These are phyloP conservation scores for Calosoma granatense DNA, from an alignment of 1,140 invertebrate species.

Conservation along the genomic window DNA sequence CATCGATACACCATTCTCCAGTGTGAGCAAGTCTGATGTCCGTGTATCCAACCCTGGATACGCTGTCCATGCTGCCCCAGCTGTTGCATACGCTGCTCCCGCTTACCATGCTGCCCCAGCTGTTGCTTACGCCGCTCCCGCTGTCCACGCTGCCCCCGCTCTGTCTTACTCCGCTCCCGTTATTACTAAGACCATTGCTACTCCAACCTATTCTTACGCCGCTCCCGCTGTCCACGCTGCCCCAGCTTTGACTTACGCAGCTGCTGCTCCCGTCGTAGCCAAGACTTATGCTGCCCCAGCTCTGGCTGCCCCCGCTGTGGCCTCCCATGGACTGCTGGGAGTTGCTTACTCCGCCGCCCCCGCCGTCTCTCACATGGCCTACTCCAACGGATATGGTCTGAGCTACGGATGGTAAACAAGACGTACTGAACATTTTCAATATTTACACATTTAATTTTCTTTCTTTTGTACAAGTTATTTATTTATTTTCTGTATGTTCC, in stretches of 20 bases:
- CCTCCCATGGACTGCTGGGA: slow-evolving; percentile 24
- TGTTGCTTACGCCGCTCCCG: slow-evolving; percentile 20
- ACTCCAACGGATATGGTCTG: slow-evolving; percentile 45
- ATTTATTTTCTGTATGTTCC: too few relatives aligned
- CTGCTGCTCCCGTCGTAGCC: slow-evolving; percentile 21
- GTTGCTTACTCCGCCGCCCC: slow-evolving; percentile 49
- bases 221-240: slow-evolving; percentile 19
- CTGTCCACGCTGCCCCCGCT: slow-evolving; percentile 23
- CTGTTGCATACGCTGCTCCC: slow-evolving; percentile 20
- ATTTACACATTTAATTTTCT: too few relatives aligned
- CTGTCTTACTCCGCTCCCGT: slow-evolving; percentile 16
- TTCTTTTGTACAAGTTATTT: too few relatives aligned
- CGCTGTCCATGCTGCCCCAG: slow-evolving; percentile 29
- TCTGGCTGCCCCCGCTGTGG: slow-evolving; percentile 18
- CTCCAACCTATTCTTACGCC: slow-evolving; percentile 18
- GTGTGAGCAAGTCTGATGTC: slow-evolving; percentile 50
- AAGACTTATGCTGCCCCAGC: slow-evolving; percentile 22
- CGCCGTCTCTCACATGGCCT: slow-evolving; percentile 55
- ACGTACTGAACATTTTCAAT: too few relatives aligned
- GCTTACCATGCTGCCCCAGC: slow-evolving; percentile 19
- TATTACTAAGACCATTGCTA: slow-evolving; percentile 20
- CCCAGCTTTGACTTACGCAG: slow-evolving; percentile 15
- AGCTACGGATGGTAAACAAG: slow-evolving; percentile 43
- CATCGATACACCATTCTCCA: slow-evolving; percentile 57
- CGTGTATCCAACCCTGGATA: slow-evolving; percentile 51